A percentile compares a stretch with the other conserved stretches of the same genome.
phyloP scores from a whole-genome alignment of 2,113 vertebrate genomes.

The Aphyosemion australe region DNA sequence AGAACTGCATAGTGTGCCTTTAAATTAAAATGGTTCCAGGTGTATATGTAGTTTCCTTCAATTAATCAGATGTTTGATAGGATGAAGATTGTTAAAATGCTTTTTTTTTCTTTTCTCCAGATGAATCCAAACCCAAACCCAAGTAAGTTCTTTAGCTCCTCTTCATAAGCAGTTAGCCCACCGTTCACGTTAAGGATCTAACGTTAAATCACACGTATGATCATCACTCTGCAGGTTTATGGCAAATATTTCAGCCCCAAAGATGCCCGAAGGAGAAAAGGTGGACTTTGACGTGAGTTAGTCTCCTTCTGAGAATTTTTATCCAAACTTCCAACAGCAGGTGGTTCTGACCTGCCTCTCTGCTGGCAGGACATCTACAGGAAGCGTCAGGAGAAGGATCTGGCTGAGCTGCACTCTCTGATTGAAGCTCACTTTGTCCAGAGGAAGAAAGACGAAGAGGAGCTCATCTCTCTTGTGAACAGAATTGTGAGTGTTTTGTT shows the following conservation, averaged over 20 bases:
- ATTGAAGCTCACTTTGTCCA: conserved; percentile 92
- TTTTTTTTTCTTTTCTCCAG: conserved; percentile 32
- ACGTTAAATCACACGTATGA: neutral
- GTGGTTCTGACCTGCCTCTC: neutral
- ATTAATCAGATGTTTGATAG: too few species aligned
- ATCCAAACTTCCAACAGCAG: neutral
- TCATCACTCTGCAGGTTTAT: conserved; percentile 67
- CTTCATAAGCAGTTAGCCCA: neutral
- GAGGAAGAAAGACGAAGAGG: conserved; percentile 91
- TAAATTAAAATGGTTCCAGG: too few species aligned
- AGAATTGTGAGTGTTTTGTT: conserved; percentile 83
- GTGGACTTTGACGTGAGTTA: conserved; percentile 82
- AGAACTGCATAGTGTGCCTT: too few species aligned
- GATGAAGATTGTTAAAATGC: too few species aligned
- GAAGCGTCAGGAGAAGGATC: conserved; percentile 91
- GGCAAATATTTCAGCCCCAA: conserved; percentile 77
- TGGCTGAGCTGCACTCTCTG: conserved; percentile 89
- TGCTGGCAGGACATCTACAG: conserved; percentile 86
- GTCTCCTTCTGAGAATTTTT: neutral
- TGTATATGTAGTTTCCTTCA: too few species aligned
- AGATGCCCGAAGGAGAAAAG: conserved; percentile 83
- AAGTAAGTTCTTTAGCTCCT: conserved; percentile 71
- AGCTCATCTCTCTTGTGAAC: conserved; percentile 86
- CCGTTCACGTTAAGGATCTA: neutral
- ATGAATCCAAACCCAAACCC: conserved; percentile 77